Base-by-base conservation (phyloP, 1,140 invertebrate species). In the Hormaphis cornu region DNA sequence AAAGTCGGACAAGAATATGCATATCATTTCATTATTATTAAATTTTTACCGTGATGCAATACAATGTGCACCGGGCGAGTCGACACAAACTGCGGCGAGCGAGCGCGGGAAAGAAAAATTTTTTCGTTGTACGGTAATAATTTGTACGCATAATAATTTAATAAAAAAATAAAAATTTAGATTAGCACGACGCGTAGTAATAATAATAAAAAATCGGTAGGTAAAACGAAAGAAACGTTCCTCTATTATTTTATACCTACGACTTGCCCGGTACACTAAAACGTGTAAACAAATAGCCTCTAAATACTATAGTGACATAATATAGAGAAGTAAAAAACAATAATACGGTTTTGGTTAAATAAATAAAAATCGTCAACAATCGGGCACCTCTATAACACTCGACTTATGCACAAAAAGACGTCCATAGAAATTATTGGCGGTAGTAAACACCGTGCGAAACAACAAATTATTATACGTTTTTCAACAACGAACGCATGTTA, bases 31-130 rank as follows among this genome's bases (percentile, higher is more conserved):
- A 37, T 35, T 56, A 30, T 35, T 56, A 37, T 56, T 35, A 56
- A 56, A n/a, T n/a, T n/a, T 56, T 56, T 56, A 56, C 30, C 53
- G 53, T 35, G 53, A 56, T 56, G 53, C 53, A 54, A 54, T 35
- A 50, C 12, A 52, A 20, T 53, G 9, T 54, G 35, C 28, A 56
- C 53, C 22, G 22, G 30, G 53, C 18, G 37, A 56, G 33, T 56
- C n/a, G n/a, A n/a, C n/a, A n/a, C n/a, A n/a, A n/a, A n/a, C n/a
- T n/a, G n/a, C n/a, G n/a, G n/a, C n/a, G n/a, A n/a, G n/a, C n/a
- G n/a, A n/a, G n/a, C n/a, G n/a, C n/a, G n/a, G n/a, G n/a, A n/a
- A n/a, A n/a, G n/a, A n/a, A n/a, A n/a, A n/a, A n/a, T n/a, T n/a
- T n/a, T n/a, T n/a, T n/a, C n/a, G n/a, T n/a, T n/a, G n/a, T n/a